Evolutionary conservation across 2,888 invertebrate genomes (phyloP).

Genomic region (Acanthococcus lagerstroemiae): DNA sequence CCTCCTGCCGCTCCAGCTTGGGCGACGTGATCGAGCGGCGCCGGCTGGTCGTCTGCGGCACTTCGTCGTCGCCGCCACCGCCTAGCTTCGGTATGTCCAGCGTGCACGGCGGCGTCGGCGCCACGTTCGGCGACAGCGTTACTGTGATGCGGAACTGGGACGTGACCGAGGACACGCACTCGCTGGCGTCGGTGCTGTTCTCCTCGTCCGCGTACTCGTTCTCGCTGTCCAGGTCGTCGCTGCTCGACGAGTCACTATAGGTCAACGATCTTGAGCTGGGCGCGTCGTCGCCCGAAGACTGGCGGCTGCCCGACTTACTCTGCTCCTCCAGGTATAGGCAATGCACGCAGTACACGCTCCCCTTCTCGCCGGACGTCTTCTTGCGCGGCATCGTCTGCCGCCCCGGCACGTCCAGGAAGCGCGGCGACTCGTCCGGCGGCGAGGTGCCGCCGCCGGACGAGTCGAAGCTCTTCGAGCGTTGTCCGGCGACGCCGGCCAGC

Average conservation of each 20-base stretch:
- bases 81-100: constrained; percentile 35
- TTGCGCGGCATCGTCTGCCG: constrained; percentile 47
- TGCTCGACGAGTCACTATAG: constrained; percentile 47
- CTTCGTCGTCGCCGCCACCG: constrained; percentile 45
- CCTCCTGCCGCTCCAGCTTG: constrained; percentile 58
- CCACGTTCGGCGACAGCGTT: constrained; percentile 49
- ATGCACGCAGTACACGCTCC: constrained; percentile 37
- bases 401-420: constrained; percentile 48
- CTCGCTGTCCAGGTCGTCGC: constrained; percentile 37
- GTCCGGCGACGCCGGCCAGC: constrained; percentile 45
- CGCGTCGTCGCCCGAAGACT: constrained; percentile 45
- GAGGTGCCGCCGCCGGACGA: constrained; percentile 49
- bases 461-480: constrained; percentile 70
- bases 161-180: constrained; percentile 37
- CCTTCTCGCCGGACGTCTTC: constrained; percentile 43
- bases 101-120: constrained; percentile 33
- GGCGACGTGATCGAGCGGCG: constrained; percentile 59
- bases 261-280: constrained; percentile 52
- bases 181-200: constrained; percentile 32
- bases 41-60: constrained; percentile 49
- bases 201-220: constrained; percentile 36
- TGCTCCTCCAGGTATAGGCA: constrained; percentile 61
- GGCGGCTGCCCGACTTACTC: constrained; percentile 42
- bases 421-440: constrained; percentile 14
- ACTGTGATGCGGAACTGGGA: constrained; percentile 54